A percentile compares a stretch with the other conserved stretches of the same genome.
These are phyloP conservation scores for Parazoanthus darwini DNA, from an alignment of 92 coral and sea anemone genomes.

Conservation along the genomic window DNA sequence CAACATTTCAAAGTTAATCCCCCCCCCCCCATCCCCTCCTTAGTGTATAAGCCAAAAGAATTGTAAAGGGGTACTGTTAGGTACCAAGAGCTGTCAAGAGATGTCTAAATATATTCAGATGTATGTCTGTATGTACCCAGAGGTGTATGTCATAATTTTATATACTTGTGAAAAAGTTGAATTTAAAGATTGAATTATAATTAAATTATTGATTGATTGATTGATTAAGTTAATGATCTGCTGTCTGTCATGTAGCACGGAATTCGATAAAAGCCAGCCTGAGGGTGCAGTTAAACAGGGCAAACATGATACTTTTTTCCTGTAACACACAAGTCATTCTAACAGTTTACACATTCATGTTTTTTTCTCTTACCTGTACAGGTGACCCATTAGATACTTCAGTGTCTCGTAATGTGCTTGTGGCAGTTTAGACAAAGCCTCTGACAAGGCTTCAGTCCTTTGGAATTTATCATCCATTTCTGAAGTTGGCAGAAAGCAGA, in stretches of 20 bases:
- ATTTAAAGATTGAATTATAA: too few species aligned
- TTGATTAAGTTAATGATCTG: background rate
- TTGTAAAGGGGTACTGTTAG: too few species aligned
- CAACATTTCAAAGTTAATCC: too few species aligned
- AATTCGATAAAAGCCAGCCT: background rate
- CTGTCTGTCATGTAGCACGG: background rate
- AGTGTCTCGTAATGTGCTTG: conserved; percentile 90
- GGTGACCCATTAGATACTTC: conserved; percentile 86
- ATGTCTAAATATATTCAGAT: too few species aligned
- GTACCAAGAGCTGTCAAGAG: too few species aligned
- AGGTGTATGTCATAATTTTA: too few species aligned
- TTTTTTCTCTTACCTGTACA: conserved; percentile 68
- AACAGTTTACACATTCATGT: background rate
- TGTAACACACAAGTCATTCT: background rate
- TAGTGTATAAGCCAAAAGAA: too few species aligned
- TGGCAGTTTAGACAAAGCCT: conserved; percentile 75
- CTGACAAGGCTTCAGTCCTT: conserved; percentile 74
- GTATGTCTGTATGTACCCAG: too few species aligned
- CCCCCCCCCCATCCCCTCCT: too few species aligned
- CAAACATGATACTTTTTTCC: background rate
- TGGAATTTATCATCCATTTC: conserved; percentile 68
- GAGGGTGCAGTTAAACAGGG: background rate
- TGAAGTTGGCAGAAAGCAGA: background rate
- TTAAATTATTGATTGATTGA: background rate
- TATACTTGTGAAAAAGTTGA: too few species aligned